Percentiles rank a stretch among this genome's conserved stretches.
Conservation (phyloP, 2,113 vertebrate genomes). For the Corythornis madagascariensis region DNA sequence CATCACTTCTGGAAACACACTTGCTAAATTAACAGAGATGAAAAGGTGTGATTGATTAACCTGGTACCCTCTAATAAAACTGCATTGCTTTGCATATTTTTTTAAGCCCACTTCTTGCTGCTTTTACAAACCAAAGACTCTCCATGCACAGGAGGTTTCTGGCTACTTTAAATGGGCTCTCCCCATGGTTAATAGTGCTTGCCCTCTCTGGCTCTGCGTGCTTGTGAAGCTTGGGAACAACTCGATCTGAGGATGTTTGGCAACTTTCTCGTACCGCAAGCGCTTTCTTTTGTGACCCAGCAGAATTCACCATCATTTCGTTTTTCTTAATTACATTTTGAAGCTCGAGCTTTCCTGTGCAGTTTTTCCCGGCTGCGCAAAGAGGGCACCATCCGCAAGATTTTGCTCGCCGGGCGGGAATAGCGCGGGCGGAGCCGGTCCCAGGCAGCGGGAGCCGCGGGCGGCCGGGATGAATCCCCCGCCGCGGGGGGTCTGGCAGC, state of each 20-base stretch:
- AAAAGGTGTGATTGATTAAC: not conserved
- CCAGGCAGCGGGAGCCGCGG: not conserved
- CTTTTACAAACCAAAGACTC: not conserved
- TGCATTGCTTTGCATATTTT: not conserved
- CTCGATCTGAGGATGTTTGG: too few relatives aligned
- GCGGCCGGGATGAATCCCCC: too few relatives aligned
- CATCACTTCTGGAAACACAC: not conserved
- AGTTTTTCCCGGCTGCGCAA: not conserved
- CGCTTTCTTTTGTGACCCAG: not conserved
- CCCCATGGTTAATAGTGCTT: not conserved
- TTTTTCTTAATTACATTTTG: accelerated
- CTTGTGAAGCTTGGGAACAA: not conserved
- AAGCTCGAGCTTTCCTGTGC: accelerated
- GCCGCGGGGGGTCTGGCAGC: too few relatives aligned
- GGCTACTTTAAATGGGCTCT: not conserved
- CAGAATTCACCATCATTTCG: not conserved
- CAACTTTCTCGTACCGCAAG: not conserved
- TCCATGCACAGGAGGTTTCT: not conserved
- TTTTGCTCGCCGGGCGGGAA: not conserved
- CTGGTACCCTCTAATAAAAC: not conserved
- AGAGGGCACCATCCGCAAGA: not conserved
- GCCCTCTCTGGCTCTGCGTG: not conserved
- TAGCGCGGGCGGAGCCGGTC: too few relatives aligned
- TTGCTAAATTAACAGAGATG: not conserved
- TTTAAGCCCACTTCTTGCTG: not conserved